Conservation (phyloP, 2,113 vertebrate genomes). For the Onychostoma macrolepis region DNA sequence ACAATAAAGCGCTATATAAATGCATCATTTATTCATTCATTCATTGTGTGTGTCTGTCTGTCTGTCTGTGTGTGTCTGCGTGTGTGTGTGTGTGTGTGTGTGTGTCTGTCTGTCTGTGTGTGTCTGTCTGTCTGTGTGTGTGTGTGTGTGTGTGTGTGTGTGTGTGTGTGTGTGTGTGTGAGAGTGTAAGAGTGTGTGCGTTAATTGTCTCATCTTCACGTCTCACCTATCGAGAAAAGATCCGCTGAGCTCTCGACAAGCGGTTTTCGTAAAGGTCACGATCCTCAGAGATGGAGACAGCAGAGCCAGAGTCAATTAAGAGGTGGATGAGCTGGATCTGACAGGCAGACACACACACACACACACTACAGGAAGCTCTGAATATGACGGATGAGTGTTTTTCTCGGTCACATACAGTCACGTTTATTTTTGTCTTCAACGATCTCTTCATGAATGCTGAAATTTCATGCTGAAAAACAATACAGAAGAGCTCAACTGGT, state of each 20-base stretch:
- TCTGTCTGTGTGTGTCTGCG: neutral
- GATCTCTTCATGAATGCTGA: neutral
- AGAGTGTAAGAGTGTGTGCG: constrained; percentile 1
- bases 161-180: neutral
- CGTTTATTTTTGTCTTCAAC: neutral
- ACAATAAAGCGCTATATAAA: too few species aligned
- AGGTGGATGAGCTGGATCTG: constrained; percentile 19
- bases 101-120: neutral
- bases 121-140: too few species aligned
- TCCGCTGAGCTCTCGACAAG: constrained; percentile 59
- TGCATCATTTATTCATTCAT: too few species aligned
- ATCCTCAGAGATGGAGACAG: constrained; percentile 59
- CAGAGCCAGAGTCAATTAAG: constrained; percentile 55
- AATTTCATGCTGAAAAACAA: neutral
- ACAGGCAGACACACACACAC: neutral
- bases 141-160: neutral
- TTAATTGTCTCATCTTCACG: constrained; percentile 34
- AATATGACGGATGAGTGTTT: neutral
- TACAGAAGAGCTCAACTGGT: neutral
- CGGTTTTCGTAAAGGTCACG: constrained; percentile 65
- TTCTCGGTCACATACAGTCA: neutral
- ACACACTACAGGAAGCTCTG: neutral
- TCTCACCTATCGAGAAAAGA: constrained; percentile 26
- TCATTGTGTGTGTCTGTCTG: too few species aligned
- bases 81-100: neutral